A percentile compares a stretch with the other conserved stretches of the same genome.
These are phyloP conservation scores for Shinisaurus crocodilurus DNA, from an alignment of 2,113 vertebrate species.

Conservation along the genomic window DNA sequence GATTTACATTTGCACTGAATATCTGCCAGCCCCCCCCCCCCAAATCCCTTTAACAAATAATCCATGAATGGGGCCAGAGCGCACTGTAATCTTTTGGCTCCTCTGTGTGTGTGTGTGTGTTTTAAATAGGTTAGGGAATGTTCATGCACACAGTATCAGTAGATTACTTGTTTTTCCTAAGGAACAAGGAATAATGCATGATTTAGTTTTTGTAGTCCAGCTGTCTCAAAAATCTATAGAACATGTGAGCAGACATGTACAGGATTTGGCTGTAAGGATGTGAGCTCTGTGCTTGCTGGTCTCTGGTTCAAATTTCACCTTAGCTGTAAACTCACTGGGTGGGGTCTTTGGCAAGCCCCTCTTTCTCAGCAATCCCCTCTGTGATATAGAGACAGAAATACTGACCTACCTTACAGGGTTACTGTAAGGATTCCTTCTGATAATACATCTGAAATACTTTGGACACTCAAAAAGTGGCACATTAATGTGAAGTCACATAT, in stretches of 20 bases:
- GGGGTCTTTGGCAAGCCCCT: not conserved
- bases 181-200: too few relatives aligned
- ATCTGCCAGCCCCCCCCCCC: not conserved
- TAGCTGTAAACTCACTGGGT: not conserved
- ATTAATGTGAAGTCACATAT: not conserved
- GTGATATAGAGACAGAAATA: not conserved
- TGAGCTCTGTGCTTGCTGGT: too few relatives aligned
- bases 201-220: not conserved
- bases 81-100: constrained; percentile 13
- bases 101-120: not conserved
- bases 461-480: not conserved
- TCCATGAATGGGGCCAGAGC: not conserved
- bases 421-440: not conserved
- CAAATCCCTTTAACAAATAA: constrained; percentile 39
- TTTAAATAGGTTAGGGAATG: not conserved
- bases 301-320: not conserved
- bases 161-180: not conserved
- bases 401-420: not conserved
- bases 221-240: not conserved
- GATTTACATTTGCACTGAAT: not conserved
- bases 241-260: not conserved
- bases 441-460: too few relatives aligned
- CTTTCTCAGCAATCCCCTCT: not conserved
- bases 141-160: not conserved
- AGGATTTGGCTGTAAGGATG: not conserved